phyloP scores from a whole-genome alignment of 2,888 invertebrate species.

The Abrostola triplasia region DNA sequence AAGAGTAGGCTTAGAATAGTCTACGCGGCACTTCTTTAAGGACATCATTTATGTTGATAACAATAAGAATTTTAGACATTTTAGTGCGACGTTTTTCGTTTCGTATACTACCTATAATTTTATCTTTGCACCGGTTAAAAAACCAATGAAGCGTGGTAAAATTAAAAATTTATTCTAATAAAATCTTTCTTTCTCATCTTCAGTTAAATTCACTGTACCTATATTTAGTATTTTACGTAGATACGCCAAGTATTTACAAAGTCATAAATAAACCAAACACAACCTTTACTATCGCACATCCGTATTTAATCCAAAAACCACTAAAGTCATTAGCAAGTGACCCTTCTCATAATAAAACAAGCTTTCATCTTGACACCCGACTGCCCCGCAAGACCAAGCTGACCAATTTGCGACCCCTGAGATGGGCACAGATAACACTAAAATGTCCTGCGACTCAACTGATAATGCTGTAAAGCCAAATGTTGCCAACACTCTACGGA shows the following conservation, averaged over 20 bases:
- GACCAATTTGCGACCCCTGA: conserved; percentile 68
- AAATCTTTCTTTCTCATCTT: no score
- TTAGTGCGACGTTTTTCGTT: no score
- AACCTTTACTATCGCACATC: conserved; percentile 34
- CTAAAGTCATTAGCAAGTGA: conserved; percentile 79
- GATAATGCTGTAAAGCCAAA: conserved; percentile 82
- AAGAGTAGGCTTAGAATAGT: no score
- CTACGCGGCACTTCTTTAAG: no score
- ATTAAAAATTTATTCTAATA: no score
- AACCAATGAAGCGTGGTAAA: no score
- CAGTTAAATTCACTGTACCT: no score
- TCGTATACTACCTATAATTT: no score
- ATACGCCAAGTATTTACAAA: conserved; percentile 3
- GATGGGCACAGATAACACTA: conserved; percentile 80
- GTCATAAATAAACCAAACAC: conserved; percentile 17
- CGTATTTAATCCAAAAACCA: conserved; percentile 63
- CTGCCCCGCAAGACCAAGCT: conserved; percentile 67
- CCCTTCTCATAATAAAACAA: conserved; percentile 80
- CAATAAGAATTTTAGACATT: no score
- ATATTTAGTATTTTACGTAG: background rate
- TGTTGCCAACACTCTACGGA: conserved; percentile 65
- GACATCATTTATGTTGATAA: no score
- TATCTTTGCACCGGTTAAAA: no score
- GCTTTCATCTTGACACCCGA: conserved; percentile 82
- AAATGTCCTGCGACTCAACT: conserved; percentile 78